phyloP scores from a whole-genome alignment of 92 coral and sea anemone genomes.

The Chrysogorgia sp. region DNA sequence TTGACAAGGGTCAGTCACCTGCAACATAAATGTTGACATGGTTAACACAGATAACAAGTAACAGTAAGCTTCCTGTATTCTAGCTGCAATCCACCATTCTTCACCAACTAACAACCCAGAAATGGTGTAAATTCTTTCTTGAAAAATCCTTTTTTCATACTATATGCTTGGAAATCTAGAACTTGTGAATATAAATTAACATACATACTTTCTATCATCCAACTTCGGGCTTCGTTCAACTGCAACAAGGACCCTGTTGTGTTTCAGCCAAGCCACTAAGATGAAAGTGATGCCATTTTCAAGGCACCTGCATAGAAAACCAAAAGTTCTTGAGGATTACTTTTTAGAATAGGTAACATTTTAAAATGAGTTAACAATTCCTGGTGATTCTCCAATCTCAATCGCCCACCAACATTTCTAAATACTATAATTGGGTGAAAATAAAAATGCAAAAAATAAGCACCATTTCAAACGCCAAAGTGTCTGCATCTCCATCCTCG shows the following conservation, averaged over 20 bases:
- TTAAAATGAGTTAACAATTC: not conserved
- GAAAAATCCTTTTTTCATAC: too few relatives aligned
- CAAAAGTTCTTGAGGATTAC: slow-evolving; percentile 40
- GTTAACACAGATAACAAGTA: too few relatives aligned
- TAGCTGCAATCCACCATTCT: too few relatives aligned
- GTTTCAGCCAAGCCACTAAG: not conserved
- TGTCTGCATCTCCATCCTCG: slow-evolving; percentile 8
- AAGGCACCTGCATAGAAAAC: slow-evolving; percentile 49
- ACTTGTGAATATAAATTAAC: not conserved
- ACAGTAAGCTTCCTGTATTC: too few relatives aligned
- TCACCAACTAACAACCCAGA: too few relatives aligned
- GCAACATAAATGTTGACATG: too few relatives aligned
- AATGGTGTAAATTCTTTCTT: too few relatives aligned
- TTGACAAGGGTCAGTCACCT: too few relatives aligned
- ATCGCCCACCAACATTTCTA: not conserved
- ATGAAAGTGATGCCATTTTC: slow-evolving; percentile 41
- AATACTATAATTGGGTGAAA: too few relatives aligned
- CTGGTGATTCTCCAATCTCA: slow-evolving; percentile 3
- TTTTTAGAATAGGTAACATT: slow-evolving; percentile 8
- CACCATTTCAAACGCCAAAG: slow-evolving; percentile 46
- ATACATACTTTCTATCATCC: not conserved
- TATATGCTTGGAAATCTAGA: too few relatives aligned
- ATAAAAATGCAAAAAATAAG: slow-evolving; percentile 24
- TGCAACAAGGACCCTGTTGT: not conserved
- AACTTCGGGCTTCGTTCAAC: not conserved